A percentile compares a stretch with the other conserved stretches of the same genome.
Conservation (phyloP, 1,140 invertebrate species). For the Drosophila elegans region DNA sequence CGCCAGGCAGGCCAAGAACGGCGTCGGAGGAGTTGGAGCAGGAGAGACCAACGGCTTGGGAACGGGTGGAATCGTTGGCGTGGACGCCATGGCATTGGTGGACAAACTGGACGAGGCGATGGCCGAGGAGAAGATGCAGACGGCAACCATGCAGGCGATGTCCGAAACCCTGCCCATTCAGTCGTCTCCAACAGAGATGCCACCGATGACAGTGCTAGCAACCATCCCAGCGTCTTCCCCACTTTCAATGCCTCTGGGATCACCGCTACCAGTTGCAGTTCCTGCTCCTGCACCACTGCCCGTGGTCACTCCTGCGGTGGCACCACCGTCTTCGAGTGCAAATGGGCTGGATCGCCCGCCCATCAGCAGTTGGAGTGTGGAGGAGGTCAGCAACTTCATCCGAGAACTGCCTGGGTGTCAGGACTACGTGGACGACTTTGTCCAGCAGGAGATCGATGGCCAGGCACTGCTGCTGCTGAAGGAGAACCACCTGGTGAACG, state of each 20-base stretch:
- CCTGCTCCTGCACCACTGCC: conserved; percentile 8
- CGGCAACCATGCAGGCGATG: conserved; percentile 36
- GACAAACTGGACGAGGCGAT: conserved; percentile 68
- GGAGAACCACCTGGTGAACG: conserved; percentile 96
- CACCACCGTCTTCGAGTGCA: background rate
- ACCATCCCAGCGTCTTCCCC: background rate
- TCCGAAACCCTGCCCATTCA: conserved; percentile 1
- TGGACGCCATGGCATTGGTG: conserved; percentile 58
- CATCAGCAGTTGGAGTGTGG: conserved; percentile 86
- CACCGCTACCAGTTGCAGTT: conserved; percentile 1
- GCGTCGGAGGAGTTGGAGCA: conserved; percentile 2
- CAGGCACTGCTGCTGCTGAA: conserved; percentile 96
- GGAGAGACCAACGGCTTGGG: conserved; percentile 27
- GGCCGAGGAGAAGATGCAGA: conserved; percentile 69
- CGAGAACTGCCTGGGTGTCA: conserved; percentile 94
- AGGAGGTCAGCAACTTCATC: conserved; percentile 94
- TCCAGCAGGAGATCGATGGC: conserved; percentile 97
- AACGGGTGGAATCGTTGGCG: conserved; percentile 54
- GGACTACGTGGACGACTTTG: conserved; percentile 97
- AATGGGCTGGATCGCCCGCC: conserved; percentile 44
- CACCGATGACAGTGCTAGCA: background rate
- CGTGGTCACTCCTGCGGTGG: background rate
- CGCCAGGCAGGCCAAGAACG: conserved; percentile 62
- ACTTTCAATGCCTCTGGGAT: background rate
- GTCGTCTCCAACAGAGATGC: conserved; percentile 3